Evolutionary conservation across 2,888 invertebrate species (phyloP).

Genomic region (Rhodophaea formosa): DNA sequence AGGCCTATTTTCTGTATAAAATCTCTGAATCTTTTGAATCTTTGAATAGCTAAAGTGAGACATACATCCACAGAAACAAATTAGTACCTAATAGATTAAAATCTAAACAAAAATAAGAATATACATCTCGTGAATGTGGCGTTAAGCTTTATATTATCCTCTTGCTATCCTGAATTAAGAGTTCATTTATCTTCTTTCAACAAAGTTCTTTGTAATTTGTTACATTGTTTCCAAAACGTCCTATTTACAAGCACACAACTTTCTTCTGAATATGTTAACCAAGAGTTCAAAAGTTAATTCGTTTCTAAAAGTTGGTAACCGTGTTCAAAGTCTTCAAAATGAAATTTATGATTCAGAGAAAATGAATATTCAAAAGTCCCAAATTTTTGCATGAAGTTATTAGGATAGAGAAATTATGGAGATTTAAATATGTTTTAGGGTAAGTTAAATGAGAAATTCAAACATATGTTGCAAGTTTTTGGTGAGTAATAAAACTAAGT

Average conservation of each 20-base stretch:
- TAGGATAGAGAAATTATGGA: not conserved
- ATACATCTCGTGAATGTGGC: too few species aligned
- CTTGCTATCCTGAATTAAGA: too few species aligned
- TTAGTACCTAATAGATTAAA: too few species aligned
- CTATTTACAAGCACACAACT: not conserved
- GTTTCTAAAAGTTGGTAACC: not conserved
- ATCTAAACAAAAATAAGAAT: too few species aligned
- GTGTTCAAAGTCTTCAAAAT: not conserved
- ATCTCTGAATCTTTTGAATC: too few species aligned
- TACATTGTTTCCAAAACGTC: not conserved
- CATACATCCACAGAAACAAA: too few species aligned
- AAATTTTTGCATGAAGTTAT: not conserved
- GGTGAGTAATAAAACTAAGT: too few species aligned
- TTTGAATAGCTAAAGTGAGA: too few species aligned
- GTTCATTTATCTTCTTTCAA: too few species aligned
- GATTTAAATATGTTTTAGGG: not conserved
- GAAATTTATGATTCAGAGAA: not conserved
- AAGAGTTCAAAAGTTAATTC: constrained; percentile 5
- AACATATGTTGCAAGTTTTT: too few species aligned
- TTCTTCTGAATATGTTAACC: constrained; percentile 1
- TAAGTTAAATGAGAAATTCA: not conserved
- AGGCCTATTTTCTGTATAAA: too few species aligned
- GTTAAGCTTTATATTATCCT: too few species aligned
- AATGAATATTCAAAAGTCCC: not conserved
- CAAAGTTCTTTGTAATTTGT: not conserved